phyloP scores from a whole-genome alignment of 2,113 vertebrate species.

The Carlito syrichta region DNA sequence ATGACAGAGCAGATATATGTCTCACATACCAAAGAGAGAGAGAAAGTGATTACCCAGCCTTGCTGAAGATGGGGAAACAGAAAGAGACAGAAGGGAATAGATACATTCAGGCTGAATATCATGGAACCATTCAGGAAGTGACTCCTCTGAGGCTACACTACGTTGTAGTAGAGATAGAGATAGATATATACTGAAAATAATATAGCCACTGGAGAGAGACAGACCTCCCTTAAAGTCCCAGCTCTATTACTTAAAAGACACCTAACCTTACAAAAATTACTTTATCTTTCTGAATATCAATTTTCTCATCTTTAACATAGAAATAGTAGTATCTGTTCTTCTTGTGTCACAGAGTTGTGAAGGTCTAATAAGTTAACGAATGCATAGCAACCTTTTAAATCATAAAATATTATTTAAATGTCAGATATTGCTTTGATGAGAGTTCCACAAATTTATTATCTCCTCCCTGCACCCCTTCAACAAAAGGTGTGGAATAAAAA shows the following conservation, averaged over 20 bases:
- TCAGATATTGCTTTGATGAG: slow-evolving; percentile 2
- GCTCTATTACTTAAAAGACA: not conserved
- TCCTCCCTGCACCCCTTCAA: not conserved
- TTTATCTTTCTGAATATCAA: slow-evolving; percentile 51
- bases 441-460: slow-evolving; percentile 28
- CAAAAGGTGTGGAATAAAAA: not conserved
- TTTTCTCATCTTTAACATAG: slow-evolving; percentile 48
- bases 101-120: not conserved
- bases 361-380: slow-evolving; percentile 63
- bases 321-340: not conserved
- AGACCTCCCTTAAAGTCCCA: not conserved
- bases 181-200: not conserved
- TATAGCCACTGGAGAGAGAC: not conserved
- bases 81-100: not conserved
- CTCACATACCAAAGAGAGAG: slow-evolving; percentile 7
- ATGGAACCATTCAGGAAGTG: not conserved
- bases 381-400: slow-evolving; percentile 47
- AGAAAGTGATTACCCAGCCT: not conserved
- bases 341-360: slow-evolving; percentile 44
- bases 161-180: not conserved
- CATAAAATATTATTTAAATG: slow-evolving; percentile 44
- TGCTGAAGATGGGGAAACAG: not conserved
- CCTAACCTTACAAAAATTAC: slow-evolving; percentile 52
- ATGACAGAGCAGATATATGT: slow-evolving; percentile 3
- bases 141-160: not conserved